phyloP scores from a whole-genome alignment of 2,113 vertebrate genomes.

The Coturnix japonica region DNA sequence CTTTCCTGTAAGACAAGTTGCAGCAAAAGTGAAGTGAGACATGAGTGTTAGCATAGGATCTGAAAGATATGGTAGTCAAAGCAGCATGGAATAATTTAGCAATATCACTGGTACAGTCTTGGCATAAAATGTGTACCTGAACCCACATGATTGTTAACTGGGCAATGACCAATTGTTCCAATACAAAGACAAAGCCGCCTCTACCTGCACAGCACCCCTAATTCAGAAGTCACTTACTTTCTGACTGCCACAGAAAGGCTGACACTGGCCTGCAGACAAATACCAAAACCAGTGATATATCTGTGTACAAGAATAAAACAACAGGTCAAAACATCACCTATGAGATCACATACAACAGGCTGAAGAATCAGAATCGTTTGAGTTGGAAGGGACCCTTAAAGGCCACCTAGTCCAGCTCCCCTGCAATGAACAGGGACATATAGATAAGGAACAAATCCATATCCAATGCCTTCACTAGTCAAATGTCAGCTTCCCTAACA shows the following conservation, averaged over 20 bases:
- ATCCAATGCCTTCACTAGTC: background rate
- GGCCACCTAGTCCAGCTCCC: too few species aligned
- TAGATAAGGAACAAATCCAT: background rate
- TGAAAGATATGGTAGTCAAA: background rate
- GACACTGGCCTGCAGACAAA: background rate
- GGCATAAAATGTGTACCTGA: background rate
- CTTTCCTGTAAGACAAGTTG: background rate
- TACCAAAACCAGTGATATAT: background rate
- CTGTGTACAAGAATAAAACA: background rate
- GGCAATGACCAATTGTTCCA: background rate
- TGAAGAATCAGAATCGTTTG: background rate
- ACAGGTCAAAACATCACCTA: background rate
- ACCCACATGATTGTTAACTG: background rate
- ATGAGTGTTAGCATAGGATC: background rate
- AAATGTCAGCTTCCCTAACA: background rate
- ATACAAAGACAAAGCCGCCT: background rate
- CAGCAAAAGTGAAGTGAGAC: background rate
- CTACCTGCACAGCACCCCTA: background rate
- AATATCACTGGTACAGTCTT: background rate
- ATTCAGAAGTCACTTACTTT: accelerated
- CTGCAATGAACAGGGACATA: too few species aligned
- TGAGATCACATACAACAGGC: background rate
- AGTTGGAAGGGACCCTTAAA: too few species aligned
- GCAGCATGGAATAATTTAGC: background rate
- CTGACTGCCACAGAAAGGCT: background rate